phyloP scores from a whole-genome alignment of 2,797 vertebrate species.

The Chrosomus eos region DNA sequence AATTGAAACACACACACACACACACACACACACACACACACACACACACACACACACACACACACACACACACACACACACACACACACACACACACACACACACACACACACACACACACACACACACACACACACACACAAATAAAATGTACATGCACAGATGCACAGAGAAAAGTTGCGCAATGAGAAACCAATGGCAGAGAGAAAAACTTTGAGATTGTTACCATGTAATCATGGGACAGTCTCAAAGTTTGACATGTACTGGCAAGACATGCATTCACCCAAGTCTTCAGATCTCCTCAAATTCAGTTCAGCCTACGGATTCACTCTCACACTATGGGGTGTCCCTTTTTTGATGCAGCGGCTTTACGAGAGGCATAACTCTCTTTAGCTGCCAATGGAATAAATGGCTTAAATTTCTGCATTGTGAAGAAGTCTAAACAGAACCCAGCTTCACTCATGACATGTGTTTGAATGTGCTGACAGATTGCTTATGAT shows the following conservation, averaged over 20 bases:
- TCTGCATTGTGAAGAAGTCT: background rate
- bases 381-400: conserved; percentile 7
- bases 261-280: conserved; percentile 13
- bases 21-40: too few relatives aligned
- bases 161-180: too few relatives aligned
- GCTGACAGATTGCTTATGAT: conserved; percentile 33
- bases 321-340: conserved; percentile 6
- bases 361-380: background rate
- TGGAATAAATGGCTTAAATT: conserved; percentile 18
- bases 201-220: background rate
- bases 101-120: too few relatives aligned
- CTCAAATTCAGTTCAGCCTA: background rate
- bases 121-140: too few relatives aligned
- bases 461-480: conserved; percentile 4
- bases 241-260: background rate
- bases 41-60: too few relatives aligned
- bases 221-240: background rate
- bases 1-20: too few relatives aligned
- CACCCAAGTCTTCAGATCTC: background rate
- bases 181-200: background rate
- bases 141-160: too few relatives aligned
- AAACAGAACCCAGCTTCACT: conserved; percentile 27
- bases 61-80: too few relatives aligned
- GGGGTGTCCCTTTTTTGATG: background rate
- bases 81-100: too few relatives aligned